These are phyloP conservation scores for Bombyx mandarina DNA, from an alignment of 1,140 invertebrate species.

Conservation along the genomic window DNA sequence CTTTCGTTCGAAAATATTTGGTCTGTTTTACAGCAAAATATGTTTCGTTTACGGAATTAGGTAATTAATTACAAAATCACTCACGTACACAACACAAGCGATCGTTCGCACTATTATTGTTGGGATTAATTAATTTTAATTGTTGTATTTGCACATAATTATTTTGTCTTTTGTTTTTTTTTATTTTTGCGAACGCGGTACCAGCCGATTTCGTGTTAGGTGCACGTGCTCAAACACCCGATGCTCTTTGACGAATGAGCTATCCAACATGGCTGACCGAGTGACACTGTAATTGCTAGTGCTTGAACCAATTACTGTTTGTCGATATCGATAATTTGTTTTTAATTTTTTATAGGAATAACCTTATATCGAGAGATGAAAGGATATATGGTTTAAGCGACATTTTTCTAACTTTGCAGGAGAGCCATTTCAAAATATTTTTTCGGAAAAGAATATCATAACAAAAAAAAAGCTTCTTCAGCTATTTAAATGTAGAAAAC, in stretches of 20 bases:
- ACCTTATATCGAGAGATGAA: too few species aligned
- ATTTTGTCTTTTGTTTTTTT: not conserved
- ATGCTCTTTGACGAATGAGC: constrained; percentile 45
- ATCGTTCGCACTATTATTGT: not conserved
- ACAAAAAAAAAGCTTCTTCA: too few species aligned
- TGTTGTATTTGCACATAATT: not conserved
- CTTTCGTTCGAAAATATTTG: too few species aligned
- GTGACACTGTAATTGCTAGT: constrained; percentile 32
- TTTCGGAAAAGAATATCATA: too few species aligned
- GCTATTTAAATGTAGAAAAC: too few species aligned
- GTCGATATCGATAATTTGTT: too few species aligned
- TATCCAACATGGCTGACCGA: constrained; percentile 45
- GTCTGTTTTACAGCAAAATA: not conserved
- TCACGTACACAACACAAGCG: not conserved
- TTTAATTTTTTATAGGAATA: too few species aligned
- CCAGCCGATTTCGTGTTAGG: constrained; percentile 24
- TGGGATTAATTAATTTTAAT: not conserved
- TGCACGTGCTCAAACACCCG: constrained; percentile 27
- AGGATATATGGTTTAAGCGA: too few species aligned
- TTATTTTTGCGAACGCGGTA: constrained; percentile 8
- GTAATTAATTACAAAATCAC: constrained; percentile 1
- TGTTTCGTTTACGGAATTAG: not conserved
- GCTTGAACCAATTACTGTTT: not conserved
- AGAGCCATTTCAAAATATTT: too few species aligned
- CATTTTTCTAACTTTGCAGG: too few species aligned